A percentile compares a stretch with the other conserved stretches of the same genome.
Conservation (phyloP, 1,140 invertebrate genomes). For the Delia radicum region DNA sequence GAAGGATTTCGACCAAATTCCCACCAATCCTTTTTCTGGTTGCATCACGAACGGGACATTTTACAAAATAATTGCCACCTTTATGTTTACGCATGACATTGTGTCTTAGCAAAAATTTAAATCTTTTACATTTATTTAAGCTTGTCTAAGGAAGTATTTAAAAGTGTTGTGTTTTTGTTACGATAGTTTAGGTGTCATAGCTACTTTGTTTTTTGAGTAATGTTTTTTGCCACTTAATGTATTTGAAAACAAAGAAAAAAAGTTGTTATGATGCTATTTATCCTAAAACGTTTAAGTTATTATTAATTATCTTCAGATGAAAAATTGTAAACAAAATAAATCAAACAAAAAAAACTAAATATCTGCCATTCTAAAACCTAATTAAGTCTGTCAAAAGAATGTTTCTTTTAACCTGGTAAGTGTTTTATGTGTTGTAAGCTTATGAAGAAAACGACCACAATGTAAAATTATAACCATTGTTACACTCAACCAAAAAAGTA, state of each 20-base stretch:
- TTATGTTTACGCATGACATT: background rate
- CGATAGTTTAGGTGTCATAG: background rate
- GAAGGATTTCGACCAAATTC: too few species aligned
- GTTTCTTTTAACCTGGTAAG: background rate
- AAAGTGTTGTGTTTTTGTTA: background rate
- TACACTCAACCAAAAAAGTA: background rate
- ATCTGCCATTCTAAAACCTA: background rate
- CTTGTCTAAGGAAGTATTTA: background rate
- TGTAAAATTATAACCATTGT: background rate
- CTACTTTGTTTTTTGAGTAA: background rate
- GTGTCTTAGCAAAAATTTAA: background rate
- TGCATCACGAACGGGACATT: too few species aligned
- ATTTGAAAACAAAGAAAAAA: too few species aligned
- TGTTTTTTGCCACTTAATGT: background rate
- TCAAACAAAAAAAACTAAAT: background rate
- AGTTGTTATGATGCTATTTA: background rate
- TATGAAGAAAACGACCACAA: background rate
- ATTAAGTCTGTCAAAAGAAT: background rate
- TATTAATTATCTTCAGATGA: constrained; percentile 10
- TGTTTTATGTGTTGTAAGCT: background rate
- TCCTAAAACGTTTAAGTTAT: background rate
- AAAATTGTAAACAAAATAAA: background rate
- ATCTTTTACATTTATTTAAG: background rate
- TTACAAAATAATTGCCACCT: too few species aligned
- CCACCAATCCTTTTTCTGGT: too few species aligned